Conservation (phyloP, 2,113 vertebrate genomes). For the Pomatostomus ruficeps region DNA sequence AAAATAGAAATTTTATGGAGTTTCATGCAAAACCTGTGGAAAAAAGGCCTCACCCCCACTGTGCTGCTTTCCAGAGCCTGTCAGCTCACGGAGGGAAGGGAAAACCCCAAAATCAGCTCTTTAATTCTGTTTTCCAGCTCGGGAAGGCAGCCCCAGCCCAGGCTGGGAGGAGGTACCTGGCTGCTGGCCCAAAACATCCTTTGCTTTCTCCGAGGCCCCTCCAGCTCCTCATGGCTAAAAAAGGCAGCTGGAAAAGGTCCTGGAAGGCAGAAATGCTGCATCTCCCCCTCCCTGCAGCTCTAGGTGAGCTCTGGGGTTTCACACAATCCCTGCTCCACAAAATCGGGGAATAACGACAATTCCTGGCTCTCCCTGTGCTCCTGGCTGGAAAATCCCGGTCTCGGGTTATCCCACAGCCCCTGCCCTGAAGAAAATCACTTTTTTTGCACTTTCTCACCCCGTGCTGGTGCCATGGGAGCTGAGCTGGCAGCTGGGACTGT, state of each 20-base stretch:
- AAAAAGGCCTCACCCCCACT: neutral
- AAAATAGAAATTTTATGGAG: neutral
- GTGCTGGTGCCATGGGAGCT: neutral
- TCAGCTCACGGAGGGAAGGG: neutral
- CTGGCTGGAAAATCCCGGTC: neutral
- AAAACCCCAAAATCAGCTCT: neutral
- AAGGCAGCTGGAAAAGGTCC: neutral
- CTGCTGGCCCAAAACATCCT: neutral
- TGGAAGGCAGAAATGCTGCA: neutral
- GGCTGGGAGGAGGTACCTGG: slow-evolving; percentile 13
- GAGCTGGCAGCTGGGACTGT: neutral
- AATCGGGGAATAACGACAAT: accelerated
- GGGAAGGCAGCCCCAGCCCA: neutral
- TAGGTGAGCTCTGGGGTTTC: neutral
- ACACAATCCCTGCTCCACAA: neutral
- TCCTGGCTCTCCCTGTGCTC: accelerated
- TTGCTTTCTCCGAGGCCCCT: slow-evolving; percentile 24
- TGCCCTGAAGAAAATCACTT: neutral
- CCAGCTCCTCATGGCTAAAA: slow-evolving; percentile 8
- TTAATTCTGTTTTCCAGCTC: neutral
- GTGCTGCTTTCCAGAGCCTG: neutral
- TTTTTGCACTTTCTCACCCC: neutral
- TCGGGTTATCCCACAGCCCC: neutral
- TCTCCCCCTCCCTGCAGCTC: neutral
- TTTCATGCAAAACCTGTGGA: neutral